These are phyloP conservation scores for Eubucco bourcierii DNA, from an alignment of 2,113 vertebrate genomes.

Conservation along the genomic window DNA sequence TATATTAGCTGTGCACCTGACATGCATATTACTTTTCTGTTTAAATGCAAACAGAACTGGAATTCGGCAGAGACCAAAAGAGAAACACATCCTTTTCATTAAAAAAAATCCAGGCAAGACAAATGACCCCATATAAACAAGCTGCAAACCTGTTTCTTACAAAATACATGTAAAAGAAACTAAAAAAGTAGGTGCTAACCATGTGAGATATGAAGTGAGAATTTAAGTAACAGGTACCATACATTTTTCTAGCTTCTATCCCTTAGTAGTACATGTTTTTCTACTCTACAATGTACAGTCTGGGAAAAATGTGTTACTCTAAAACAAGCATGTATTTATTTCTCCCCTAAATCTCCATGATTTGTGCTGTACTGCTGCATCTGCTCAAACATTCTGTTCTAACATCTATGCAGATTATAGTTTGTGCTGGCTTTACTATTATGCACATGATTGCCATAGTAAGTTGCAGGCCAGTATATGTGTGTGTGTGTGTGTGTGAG, in stretches of 20 bases:
- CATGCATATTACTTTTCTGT: not conserved
- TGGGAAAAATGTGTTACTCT: not conserved
- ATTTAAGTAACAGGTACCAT: not conserved
- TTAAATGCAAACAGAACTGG: constrained; percentile 2
- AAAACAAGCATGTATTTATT: not conserved
- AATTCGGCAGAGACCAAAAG: not conserved
- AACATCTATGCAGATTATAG: not conserved
- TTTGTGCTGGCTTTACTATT: not conserved
- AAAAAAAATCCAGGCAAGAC: not conserved
- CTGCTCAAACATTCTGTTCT: not conserved
- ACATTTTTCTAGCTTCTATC: not conserved
- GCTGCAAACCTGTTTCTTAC: not conserved
- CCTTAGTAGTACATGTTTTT: not conserved
- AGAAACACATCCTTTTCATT: not conserved
- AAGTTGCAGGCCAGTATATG: not conserved
- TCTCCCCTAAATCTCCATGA: constrained; percentile 13
- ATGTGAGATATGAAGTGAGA: not conserved
- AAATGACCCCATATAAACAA: not conserved
- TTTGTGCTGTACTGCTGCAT: not conserved
- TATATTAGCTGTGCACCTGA: not conserved
- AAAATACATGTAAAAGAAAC: not conserved
- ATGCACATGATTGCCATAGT: not conserved
- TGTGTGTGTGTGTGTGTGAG: not conserved
- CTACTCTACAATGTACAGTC: not conserved
- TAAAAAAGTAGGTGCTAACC: not conserved